Percentiles rank a stretch among this genome's conserved stretches.
phyloP scores from a whole-genome alignment of 1,140 invertebrate species.

The Brachionus angularis region DNA sequence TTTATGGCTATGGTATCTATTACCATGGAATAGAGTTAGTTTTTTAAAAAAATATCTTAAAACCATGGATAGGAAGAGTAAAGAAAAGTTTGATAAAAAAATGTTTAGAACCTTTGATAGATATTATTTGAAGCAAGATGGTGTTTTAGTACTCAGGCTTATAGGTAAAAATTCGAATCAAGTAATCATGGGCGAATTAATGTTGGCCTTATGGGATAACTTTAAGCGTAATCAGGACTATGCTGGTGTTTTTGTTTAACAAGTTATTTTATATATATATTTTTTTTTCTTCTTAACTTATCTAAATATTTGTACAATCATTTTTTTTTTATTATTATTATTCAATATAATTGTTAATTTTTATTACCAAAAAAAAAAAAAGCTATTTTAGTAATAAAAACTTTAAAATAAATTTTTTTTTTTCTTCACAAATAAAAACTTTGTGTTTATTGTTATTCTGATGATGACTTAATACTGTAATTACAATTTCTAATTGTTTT shows the following conservation, averaged over 20 bases:
- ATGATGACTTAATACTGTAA: too few species aligned
- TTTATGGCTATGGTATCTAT: conserved; percentile 51
- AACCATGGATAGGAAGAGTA: conserved; percentile 53
- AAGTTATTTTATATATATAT: neutral
- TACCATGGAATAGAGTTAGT: conserved; percentile 50
- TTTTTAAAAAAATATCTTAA: conserved; percentile 59
- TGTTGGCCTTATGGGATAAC: conserved; percentile 57
- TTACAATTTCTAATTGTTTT: too few species aligned
- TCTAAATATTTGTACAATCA: too few species aligned
- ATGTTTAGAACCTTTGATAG: conserved; percentile 57
- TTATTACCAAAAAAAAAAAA: too few species aligned
- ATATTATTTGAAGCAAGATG: conserved; percentile 61
- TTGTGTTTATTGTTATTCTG: too few species aligned
- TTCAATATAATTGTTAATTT: too few species aligned
- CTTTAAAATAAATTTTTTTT: too few species aligned
- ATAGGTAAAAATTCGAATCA: conserved; percentile 62
- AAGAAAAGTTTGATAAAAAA: conserved; percentile 51
- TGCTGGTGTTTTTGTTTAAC: conserved; percentile 43
- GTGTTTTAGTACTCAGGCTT: conserved; percentile 60
- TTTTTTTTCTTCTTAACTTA: too few species aligned
- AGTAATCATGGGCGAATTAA: conserved; percentile 60
- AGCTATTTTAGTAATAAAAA: too few species aligned
- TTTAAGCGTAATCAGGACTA: conserved; percentile 44
- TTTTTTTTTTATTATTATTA: too few species aligned
- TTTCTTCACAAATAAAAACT: too few species aligned